Evolutionary conservation across 2,888 invertebrate genomes (phyloP).

Genomic region (Pelosia muscerda): DNA sequence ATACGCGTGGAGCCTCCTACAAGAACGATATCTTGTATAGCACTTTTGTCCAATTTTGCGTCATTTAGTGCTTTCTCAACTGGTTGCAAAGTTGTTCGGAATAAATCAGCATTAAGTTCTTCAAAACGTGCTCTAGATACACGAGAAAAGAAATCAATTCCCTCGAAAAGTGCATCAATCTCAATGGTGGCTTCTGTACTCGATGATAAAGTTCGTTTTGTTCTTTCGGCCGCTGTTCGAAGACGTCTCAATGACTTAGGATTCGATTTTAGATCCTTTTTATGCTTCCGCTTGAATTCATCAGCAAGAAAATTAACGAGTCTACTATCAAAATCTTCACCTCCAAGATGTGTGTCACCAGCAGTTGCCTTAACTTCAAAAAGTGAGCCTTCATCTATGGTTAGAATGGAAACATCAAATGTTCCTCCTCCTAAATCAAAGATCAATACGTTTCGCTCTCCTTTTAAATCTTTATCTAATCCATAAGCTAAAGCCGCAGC

Average conservation of each 20-base stretch:
- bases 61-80: constrained; percentile 92
- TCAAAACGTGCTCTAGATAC: constrained; percentile 92
- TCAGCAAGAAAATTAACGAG: constrained; percentile 89
- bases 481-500: constrained; percentile 92
- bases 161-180: constrained; percentile 91
- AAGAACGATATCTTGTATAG: constrained; percentile 92
- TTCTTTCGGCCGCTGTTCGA: constrained; percentile 91
- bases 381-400: constrained; percentile 91
- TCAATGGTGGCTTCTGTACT: constrained; percentile 92
- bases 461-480: constrained; percentile 88
- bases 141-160: constrained; percentile 89
- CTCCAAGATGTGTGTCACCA: constrained; percentile 95
- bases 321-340: constrained; percentile 90
- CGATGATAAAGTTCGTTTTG: constrained; percentile 91
- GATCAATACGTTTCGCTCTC: constrained; percentile 88
- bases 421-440: constrained; percentile 90
- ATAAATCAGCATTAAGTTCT: constrained; percentile 91
- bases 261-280: constrained; percentile 89
- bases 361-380: constrained; percentile 95
- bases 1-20: constrained; percentile 94
- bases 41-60: constrained; percentile 91
- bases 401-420: constrained; percentile 94
- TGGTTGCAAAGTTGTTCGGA: constrained; percentile 90
- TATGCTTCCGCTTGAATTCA: constrained; percentile 90
- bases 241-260: constrained; percentile 89